phyloP scores from a whole-genome alignment of 37 sponge, comb jelly and placozoan genomes.

The Cliona cf. orientalis region DNA sequence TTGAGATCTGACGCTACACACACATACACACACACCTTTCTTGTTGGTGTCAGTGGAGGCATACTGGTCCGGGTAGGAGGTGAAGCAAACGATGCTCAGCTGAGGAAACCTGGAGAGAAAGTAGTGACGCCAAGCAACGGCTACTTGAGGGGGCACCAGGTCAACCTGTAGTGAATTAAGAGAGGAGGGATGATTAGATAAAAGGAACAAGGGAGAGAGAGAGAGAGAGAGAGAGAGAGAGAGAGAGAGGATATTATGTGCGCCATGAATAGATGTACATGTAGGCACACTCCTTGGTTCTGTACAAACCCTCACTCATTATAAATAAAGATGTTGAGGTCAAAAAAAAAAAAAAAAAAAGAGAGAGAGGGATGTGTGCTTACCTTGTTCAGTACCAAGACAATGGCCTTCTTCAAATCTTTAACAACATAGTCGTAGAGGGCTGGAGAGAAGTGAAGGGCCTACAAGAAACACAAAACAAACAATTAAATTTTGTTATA shows the following conservation, averaged over 20 bases:
- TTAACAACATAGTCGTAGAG: conserved; percentile 75
- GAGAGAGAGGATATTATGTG: conserved; percentile 7
- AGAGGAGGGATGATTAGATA: background rate
- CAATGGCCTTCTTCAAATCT: conserved; percentile 76
- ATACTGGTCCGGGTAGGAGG: conserved; percentile 75
- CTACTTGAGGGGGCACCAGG: conserved; percentile 91
- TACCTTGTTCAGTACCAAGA: conserved; percentile 93
- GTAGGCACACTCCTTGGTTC: too few species aligned
- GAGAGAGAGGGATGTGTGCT: background rate
- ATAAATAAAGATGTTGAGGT: background rate
- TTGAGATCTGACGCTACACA: too few species aligned
- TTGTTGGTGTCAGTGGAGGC: conserved; percentile 21
- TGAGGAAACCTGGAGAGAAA: conserved; percentile 83
- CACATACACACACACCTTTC: conserved; percentile 26
- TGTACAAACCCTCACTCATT: too few species aligned
- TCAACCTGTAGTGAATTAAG: too few species aligned
- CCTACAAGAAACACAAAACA: conserved; percentile 35
- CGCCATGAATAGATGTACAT: too few species aligned
- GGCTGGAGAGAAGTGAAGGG: conserved; percentile 89
- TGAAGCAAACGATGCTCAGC: conserved; percentile 91
- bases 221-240: background rate
- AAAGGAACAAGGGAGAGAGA: background rate
- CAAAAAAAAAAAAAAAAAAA: too few species aligned
- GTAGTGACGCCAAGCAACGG: conserved; percentile 94
- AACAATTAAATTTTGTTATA: background rate